A percentile compares a stretch with the other conserved stretches of the same genome.
Conservation (phyloP, 2,888 invertebrate genomes). For the Electrophaes corylata region DNA sequence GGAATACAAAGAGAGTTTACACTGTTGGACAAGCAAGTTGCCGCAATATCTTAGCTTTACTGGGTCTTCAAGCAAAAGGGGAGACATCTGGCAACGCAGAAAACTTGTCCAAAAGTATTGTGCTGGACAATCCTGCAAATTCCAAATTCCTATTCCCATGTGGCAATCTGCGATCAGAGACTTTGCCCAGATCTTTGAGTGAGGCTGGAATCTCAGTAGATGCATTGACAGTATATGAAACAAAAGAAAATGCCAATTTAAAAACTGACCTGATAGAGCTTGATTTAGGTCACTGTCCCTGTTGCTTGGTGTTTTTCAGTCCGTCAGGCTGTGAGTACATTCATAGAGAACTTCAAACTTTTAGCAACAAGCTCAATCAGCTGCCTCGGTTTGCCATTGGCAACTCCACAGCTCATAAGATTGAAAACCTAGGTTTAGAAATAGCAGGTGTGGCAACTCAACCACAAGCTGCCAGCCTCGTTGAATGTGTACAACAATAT, state of each 20-base stretch:
- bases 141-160: conserved; percentile 72
- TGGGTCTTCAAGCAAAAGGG: conserved; percentile 68
- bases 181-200: conserved; percentile 56
- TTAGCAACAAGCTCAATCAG: conserved; percentile 60
- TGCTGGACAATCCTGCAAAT: conserved; percentile 52
- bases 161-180: conserved; percentile 69
- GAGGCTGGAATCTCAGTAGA: conserved; percentile 57
- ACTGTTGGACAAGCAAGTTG: conserved; percentile 67
- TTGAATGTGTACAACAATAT: conserved; percentile 60
- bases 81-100: conserved; percentile 64
- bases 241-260: conserved; percentile 69
- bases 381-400: conserved; percentile 77
- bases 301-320: conserved; percentile 75
- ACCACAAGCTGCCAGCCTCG: conserved; percentile 63
- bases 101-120: conserved; percentile 63
- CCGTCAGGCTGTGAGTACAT: conserved; percentile 77
- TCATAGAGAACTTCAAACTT: conserved; percentile 71
- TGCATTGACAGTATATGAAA: conserved; percentile 71
- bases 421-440: conserved; percentile 72
- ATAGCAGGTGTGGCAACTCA: conserved; percentile 69
- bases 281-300: conserved; percentile 45
- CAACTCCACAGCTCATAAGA: conserved; percentile 75
- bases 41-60: conserved; percentile 56
- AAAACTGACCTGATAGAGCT: conserved; percentile 60
- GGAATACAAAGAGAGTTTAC: conserved; percentile 65